Base-by-base conservation (phyloP, 2,113 vertebrate genomes). In the Anolis sagrei region DNA sequence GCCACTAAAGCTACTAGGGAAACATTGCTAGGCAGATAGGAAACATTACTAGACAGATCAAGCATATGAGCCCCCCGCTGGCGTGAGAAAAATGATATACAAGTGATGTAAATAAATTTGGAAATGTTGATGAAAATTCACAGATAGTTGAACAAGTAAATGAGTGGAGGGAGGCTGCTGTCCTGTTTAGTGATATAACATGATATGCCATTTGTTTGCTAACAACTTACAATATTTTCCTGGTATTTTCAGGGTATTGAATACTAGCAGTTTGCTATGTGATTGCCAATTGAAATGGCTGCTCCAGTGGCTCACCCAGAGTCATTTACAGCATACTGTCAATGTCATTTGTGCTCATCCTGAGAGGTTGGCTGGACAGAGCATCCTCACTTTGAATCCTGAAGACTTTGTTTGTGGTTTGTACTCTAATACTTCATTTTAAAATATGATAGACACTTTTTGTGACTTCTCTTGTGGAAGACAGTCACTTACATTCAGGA, bases 261-360 rank as follows among this genome's bases (percentile, higher is more conserved):
- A 97, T 92, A 97, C 96, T 0, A 97, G 95, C 93, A 96, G 94
- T 88, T 91, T 97, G 90, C 95, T 97, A 0, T 97, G 97, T 58
- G 97, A 97, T 48, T 97, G 97, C 91, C 97, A 97, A 91, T 9
- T 97, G 92, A 96, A 95, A 5, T 97, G 97, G 97, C 88, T 97
- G 81, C 96, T 94, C 1, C 95, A 81, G 9, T 97, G 97, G 97
- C 92, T 97, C 68, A 54, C 90, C 1, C 94, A 95, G 68, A 95
- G 87, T 58, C 90, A 54, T 13, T 88, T 97, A 1, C 93, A 96
- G 72, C 94, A 93, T 83, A 87, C 94, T 32, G 95, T 96, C 19
- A 94, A 89, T 34, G 91, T 97, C 0, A 95, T 88, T 90, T 97
- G 97, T 86, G 97, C 96, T 25, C 96, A 97, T 27, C 97, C 97